Percentiles rank a stretch among this genome's conserved stretches.
Evolutionary conservation across 2,113 vertebrate genomes (phyloP).

Genomic region (Tragelaphus buxtoni): DNA sequence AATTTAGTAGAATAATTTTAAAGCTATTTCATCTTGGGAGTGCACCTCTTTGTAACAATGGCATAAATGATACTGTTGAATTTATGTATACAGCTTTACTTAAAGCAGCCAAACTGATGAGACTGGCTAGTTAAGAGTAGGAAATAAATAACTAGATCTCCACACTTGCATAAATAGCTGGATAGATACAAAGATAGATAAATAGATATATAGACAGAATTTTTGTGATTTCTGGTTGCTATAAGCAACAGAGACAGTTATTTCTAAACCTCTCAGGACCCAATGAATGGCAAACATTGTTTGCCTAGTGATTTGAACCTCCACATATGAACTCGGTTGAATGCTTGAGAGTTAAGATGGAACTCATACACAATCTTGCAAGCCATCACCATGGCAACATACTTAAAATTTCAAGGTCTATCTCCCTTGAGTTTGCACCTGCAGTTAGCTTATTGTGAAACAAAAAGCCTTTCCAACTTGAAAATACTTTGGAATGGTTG

Average conservation of each 20-base stretch:
- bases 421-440: conserved; percentile 75
- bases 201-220: neutral
- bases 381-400: conserved; percentile 81
- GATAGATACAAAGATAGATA: neutral
- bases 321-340: conserved; percentile 56
- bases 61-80: conserved; percentile 35
- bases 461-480: conserved; percentile 65
- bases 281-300: conserved; percentile 65
- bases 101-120: conserved; percentile 22
- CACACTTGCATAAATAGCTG: neutral
- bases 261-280: conserved; percentile 64
- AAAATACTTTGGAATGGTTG: conserved; percentile 63
- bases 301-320: conserved; percentile 62
- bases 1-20: conserved; percentile 47
- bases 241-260: conserved; percentile 51
- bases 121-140: conserved; percentile 14
- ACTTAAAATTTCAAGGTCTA: conserved; percentile 75
- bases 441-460: conserved; percentile 76
- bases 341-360: conserved; percentile 62
- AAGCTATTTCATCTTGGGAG: neutral
- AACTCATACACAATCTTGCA: conserved; percentile 63
- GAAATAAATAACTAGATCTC: neutral
- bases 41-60: conserved; percentile 3
- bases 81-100: conserved; percentile 34
- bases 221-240: conserved; percentile 60